Evolutionary conservation across 1,140 invertebrate genomes (phyloP), one percentile per base, ranked within the genome.

Genomic region (Heliothis subflexa): DNA sequence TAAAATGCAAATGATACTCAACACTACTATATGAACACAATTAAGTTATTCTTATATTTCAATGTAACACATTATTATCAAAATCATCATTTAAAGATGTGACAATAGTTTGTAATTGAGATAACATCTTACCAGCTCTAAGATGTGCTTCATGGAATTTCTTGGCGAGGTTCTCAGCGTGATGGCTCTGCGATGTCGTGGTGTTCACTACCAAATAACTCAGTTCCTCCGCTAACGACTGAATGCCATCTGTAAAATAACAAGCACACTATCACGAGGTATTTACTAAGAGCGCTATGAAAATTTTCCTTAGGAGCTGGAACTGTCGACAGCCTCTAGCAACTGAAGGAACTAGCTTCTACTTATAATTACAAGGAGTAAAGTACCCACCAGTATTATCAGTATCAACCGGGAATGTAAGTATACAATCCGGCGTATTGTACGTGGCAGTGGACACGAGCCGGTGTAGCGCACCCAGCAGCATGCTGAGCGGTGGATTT

Each of bases 341-440:
- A 33, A 33, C 33, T 7, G 33, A 33, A 33, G 33, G 7, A 33
- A 33, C 33, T 33, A 33, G 3, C 0, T 33, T 33, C 3, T 33
- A 5, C 1, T 3, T 25, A 25, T 1, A 25, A 2, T 25, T 25
- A 25, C 21, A 25, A 25, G 2, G 0, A 25, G n/a, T 25, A 25
- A 25, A 2, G 21, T 25, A 57, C 76, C 21, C 14, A 80, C 78
- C 73, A 18, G 70, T 61, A 21, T 77, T 72, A 49, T 81, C 61
- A 28, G 12, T 78, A 16, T 81, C 79, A 10, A 78, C 81, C 0
- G 96, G 96, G 84, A 96, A 97, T 5, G 94, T 93, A 3, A 97
- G 85, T 45, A 95, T 95, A 73, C 95, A 96, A 81, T 96, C 96
- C 0, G 96, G 96, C 79, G 89, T 83, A 84, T 95, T 95, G 4